A percentile compares a stretch with the other conserved stretches of the same genome.
Evolutionary conservation across 2,888 invertebrate genomes (phyloP).

Genomic region (Eilema griseolum): DNA sequence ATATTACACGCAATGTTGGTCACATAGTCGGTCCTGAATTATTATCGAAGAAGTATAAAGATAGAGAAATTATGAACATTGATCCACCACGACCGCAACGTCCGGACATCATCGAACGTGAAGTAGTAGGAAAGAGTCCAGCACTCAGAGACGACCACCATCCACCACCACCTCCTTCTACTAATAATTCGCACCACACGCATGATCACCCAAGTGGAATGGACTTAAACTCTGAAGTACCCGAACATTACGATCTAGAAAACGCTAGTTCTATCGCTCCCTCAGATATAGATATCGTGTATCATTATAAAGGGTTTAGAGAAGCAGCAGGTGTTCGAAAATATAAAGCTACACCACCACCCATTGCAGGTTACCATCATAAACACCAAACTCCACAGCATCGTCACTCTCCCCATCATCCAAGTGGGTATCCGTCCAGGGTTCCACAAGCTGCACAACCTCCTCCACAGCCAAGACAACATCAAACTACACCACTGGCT

Average conservation of each 20-base stretch:
- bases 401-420: conserved; percentile 92
- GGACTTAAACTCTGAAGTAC: conserved; percentile 92
- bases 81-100: conserved; percentile 93
- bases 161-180: conserved; percentile 92
- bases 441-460: conserved; percentile 91
- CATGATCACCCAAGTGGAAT: conserved; percentile 91
- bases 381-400: conserved; percentile 92
- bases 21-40: conserved; percentile 95
- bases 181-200: conserved; percentile 90
- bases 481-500: conserved; percentile 96
- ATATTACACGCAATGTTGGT: conserved; percentile 91
- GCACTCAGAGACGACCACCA: conserved; percentile 93
- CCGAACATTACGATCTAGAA: conserved; percentile 98
- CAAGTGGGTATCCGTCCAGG: conserved; percentile 91
- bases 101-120: conserved; percentile 97
- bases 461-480: conserved; percentile 89
- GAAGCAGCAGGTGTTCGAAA: conserved; percentile 94
- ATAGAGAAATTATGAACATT: conserved; percentile 91
- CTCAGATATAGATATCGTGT: conserved; percentile 98
- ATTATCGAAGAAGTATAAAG: conserved; percentile 95
- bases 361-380: conserved; percentile 91
- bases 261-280: conserved; percentile 99
- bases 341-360: conserved; percentile 95
- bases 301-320: conserved; percentile 97
- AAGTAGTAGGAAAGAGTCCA: conserved; percentile 94